Base-by-base conservation (phyloP, 2,888 invertebrate species). In the Prostheceraeus crozeri region DNA sequence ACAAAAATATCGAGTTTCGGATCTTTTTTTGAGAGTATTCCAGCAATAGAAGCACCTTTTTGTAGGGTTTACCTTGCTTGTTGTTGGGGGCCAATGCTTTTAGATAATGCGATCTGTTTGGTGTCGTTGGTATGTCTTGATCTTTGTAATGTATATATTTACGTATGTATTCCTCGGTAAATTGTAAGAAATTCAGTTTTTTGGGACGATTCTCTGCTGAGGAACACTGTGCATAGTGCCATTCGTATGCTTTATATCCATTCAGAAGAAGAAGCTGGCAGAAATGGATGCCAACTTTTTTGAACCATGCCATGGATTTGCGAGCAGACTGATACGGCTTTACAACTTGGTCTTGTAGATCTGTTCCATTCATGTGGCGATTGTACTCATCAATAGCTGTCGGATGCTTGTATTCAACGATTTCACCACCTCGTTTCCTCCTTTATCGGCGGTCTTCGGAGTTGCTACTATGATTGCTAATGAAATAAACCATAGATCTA, bases 291-390 rank as follows among this genome's bases (percentile, higher is more conserved):
- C 45, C 45, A 40, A 40, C 45, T 40, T 40, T 40, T 40, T 40
- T 40, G 45, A 40, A 40, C 45, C 45, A 40, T 23, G 14, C n/a
- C 45, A 40, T 40, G 19, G 14, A 6, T 40, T 40, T 40, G n/a
- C 45, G 45, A 40, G 45, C 45, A 40, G 45, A 40, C n/a, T n/a
- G n/a, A n/a, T n/a, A n/a, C n/a, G n/a, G n/a, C n/a, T n/a, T n/a
- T n/a, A n/a, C n/a, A n/a, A n/a, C n/a, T 14, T 40, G 45, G 45
- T 40, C 45, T 40, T 40, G 45, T 40, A 40, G 45, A 19, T 40
- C 45, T 23, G 45, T 40, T 40, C 45, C 45, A 19, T 40, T 40
- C 45, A 40, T 40, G 45, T 40, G 45, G 19, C 19, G 45, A 19
- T 40, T 40, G 45, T 40, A 40, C 45, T 40, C 45, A 40, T 40